Base-by-base conservation (phyloP, 2,797 vertebrate species). In the Erpetoichthys calabaricus region DNA sequence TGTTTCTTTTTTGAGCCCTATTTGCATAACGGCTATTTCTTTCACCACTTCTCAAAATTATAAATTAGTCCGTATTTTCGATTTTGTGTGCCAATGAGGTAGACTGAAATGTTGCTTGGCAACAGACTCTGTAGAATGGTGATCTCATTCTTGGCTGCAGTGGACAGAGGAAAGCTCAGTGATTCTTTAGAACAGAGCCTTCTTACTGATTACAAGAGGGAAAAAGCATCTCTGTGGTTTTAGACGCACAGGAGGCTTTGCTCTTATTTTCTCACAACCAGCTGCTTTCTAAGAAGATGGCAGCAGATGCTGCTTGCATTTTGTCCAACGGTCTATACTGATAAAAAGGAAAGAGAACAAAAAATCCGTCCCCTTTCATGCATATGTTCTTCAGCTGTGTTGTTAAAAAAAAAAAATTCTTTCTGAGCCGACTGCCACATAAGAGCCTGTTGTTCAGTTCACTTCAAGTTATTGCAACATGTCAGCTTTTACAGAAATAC, bases 41-140 rank as follows among this genome's bases (percentile, higher is more conserved):
- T 75, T 64, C 63, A 56, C 51, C n/a, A 44, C 58, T 59, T 56
- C 45, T 70, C 70, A 67, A 74, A 78, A 77, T 70, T 70, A 68
- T 73, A 75, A 79, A 73, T 74, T 65, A 61, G 68, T 73, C 74
- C 47, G 57, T 77, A 25, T 45, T 45, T 76, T 75, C 65, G 57
- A 1, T 84, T 91, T 90, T 89, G 90, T 79, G 67, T 92, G 87
- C 86, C 72, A 82, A 92, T 83, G 73, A 72, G 76, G 65, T 87
- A 89, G 83, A 80, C 83, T 74, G 77, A 70, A 70, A 64, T 45
- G 94, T 98, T 97, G 91, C 93, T 90, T 90, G 84, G 94, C 68
- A 91, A 90, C 92, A 78, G 86, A 70, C 80, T 84, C 78, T 83
- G 81, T 83, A 51, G 74, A 65, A 10, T 63, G 75, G 71, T 83